Evolutionary conservation across 2,113 vertebrate species (phyloP), one percentile per base, ranked within the genome.

Genomic region (Calypte anna): DNA sequence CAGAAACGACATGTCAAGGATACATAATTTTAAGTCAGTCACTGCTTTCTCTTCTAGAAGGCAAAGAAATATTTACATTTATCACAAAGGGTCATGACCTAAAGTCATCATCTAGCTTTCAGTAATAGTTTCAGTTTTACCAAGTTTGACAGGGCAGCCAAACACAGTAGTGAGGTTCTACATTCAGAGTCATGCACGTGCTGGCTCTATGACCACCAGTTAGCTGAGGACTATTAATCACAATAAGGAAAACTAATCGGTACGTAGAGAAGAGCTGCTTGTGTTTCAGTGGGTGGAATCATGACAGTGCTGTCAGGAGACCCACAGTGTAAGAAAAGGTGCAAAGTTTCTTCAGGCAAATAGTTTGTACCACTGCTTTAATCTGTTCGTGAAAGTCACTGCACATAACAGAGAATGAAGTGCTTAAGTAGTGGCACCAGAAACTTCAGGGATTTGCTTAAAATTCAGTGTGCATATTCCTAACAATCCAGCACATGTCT

Each of bases 361-460:
- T 46, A 54, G 73, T 54, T 90, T 54, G 69, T 90, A 91, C 55
- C 33, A 18, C 31, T 83, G 59, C 51, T 63, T 81, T 94, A 86
- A 95, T 91, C 66, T 55, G 70, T 38, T 85, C 70, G 88, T 75
- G 62, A 88, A 77, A 87, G 82, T 73, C 61, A 69, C 48, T 70
- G 83, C 67, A 94, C 50, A 82, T 73, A 84, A 43, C 28, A 79
- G 28, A 59, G 28, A 86, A 80, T 43, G 75, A 68, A 82, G 46
- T 16, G 20, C 28, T 94, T 50, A 72, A 88, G 66, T 20, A 54
- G 48, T 74, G 18, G 12, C 62, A 84, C 85, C 27, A 66, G 81
- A 61, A 90, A 83, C 84, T 88, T 86, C 57, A 77, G 90, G 81
- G 88, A 82, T 64, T 79, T 96, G 64, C 58, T 97, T 97, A 91